Base-by-base conservation (phyloP, 2,888 invertebrate genomes). In the Coremacera marginata region DNA sequence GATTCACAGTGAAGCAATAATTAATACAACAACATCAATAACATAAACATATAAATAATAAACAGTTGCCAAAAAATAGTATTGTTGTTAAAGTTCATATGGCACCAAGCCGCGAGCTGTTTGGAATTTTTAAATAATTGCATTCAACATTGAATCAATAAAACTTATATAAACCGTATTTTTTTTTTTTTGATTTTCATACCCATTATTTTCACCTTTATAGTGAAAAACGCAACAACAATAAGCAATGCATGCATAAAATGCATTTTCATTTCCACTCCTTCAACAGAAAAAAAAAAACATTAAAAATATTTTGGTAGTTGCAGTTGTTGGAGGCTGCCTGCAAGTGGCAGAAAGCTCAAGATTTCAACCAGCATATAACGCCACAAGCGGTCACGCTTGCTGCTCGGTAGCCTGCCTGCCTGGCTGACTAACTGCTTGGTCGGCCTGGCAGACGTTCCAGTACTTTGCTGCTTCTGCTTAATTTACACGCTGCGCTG, bases 41-140 rank as follows among this genome's bases (percentile, higher is more conserved):
- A 7, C 5, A 55, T 5, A 55, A 55, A 14, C 55, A 14, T 11
- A 60, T 16, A 60, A 60, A 14, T 60, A 60, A 60, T 27, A 60
- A 60, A 60, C 60, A 60, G 60, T 27, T 7, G 27, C 60, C 22
- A 27, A 25, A 5, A 55, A 55, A 1, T 14, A 55, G 19, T 14
- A 60, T 27, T 60, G 5, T 22, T 74, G 74, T 57, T 68, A 76
- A 72, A 76, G 76, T 76, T 76, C 76, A 76, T 55, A 55, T 76
- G 31, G 27, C 63, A 34, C 51, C 44, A 44, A 19, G 73, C 77
- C 62, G 5, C 19, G 25, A 60, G 77, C 77, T 57, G 60, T 68
- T 52, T 62, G 74, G 74, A 74, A 70, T 77, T 67, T 71, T 75
- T 67, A 75, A 71, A 65, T 27, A 70, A 34, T 52, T 27, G 25